Evolutionary conservation across 2,113 vertebrate species (phyloP), one percentile per base, ranked within the genome.

Genomic region (Genyomyrus donnyi): DNA sequence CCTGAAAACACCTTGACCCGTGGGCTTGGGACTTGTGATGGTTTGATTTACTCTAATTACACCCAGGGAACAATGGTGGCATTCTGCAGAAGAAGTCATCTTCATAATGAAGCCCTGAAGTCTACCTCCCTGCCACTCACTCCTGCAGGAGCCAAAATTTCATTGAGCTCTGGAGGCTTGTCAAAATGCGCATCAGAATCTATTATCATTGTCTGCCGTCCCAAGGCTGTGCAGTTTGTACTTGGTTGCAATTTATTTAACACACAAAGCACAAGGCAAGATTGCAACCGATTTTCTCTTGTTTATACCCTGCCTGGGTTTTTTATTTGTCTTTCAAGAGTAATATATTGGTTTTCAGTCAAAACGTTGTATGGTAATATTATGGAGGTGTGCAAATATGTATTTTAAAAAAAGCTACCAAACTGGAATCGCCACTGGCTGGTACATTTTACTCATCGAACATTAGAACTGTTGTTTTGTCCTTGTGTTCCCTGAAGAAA

Each of bases 401-500:
- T 70, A 70, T 11, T 70, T 70, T 62, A 50, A 84, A 66, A 88
- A 83, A 62, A 39, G 15, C 62, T 50, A 24, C 84, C 86, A 56
- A 8, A 66, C 88, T 48, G 3, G n/a, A 70, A 27, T 70, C 27
- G 88, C 92, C 90, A 90, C 80, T 45, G 90, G 88, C 58, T 50
- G 88, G 45, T 87, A 87, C 89, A 58, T 50, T 90, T 91, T 85
- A 74, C 85, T 56, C 70, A 66, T 42, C 88, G 92, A 70, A 49
- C 88, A 70, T 74, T 66, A 49, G 9, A 88, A 13, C 91, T 93
- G 92, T 91, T 91, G 91, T 92, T 90, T 93, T 93, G 93, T 92
- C 66, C 93, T 90, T 93, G 94, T 94, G 94, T 93, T 93, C 93
- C 62, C 93, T 93, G 89, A 91, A 94, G 93, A 95, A 94, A 95